Evolutionary conservation across 2,113 vertebrate genomes (phyloP), one percentile per base, ranked within the genome.

Genomic region (Coptodon bakossiorum): DNA sequence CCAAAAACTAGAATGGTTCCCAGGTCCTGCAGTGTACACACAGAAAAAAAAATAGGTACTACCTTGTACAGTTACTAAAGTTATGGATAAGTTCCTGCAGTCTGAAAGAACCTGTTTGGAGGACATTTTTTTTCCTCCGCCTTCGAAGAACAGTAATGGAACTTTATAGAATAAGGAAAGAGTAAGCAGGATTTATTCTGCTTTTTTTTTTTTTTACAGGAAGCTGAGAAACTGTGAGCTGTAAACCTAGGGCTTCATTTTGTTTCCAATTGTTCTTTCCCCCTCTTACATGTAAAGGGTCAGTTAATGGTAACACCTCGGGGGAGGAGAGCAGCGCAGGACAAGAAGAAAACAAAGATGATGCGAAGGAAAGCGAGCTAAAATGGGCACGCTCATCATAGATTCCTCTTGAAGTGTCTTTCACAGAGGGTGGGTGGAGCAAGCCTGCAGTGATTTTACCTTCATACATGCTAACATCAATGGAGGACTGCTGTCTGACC

Each of bases 361-460:
- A 59, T 12, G 76, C 6, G 24, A 81, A 57, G 56, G 73, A 50
- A 63, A 50, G 48, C 5, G 50, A 78, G 84, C 88, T 90, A 92
- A 88, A 92, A 89, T 17, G 43, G 85, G 48, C 68, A 19, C 8
- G 14, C 88, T 93, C 90, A 91, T 95, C 57, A 24, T 16, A 53
- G 90, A 94, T 94, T 95, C 93, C 88, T 90, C 93, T 95, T 95
- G 92, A 94, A 95, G 92, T 91, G 85, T 80, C 78, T 89, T 80
- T 84, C 84, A 17, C 22, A 16, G 83, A 50, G 85, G 81, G 88
- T 61, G 91, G 93, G 93, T 5, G 92, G 93, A 88, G 91, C 87
- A 76, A 50, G 86, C 91, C 91, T 24, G 80, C 83, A 90, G 90
- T 89, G 90, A 34, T 91, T 90, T 57, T 38, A 80, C 45, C 13